Evolutionary conservation across 2,888 invertebrate species (phyloP).

Genomic region (Acronicta aceris): DNA sequence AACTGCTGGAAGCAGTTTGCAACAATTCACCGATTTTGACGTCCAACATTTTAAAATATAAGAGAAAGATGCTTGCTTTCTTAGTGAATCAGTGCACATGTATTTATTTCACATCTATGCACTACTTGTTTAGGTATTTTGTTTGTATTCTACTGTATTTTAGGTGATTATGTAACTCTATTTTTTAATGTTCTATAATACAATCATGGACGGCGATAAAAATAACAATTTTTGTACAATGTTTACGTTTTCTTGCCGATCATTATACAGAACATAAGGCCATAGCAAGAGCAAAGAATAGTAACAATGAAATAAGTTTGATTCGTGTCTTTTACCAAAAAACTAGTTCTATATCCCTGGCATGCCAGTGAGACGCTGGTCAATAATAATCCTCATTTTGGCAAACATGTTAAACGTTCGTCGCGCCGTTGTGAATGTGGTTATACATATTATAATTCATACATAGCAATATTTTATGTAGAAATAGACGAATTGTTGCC

Average conservation of each 20-base stretch:
- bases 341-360: slow-evolving; percentile 18
- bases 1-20: slow-evolving; percentile 60
- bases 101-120: slow-evolving; percentile 57
- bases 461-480: slow-evolving; percentile 72
- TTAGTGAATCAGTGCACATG: slow-evolving; percentile 67
- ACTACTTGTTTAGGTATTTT: slow-evolving; percentile 25
- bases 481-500: slow-evolving; percentile 70
- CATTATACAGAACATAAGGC: slow-evolving; percentile 50
- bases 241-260: slow-evolving; percentile 58
- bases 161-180: slow-evolving; percentile 31
- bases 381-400: slow-evolving; percentile 74
- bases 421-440: slow-evolving; percentile 52
- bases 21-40: slow-evolving; percentile 70
- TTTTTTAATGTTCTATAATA: slow-evolving; percentile 59
- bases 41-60: slow-evolving; percentile 75
- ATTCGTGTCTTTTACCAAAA: slow-evolving; percentile 18
- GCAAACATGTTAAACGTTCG: slow-evolving; percentile 66
- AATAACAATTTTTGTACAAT: slow-evolving; percentile 69
- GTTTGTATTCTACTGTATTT: slow-evolving; percentile 29
- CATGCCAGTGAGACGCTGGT: slow-evolving; percentile 28
- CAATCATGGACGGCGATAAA: slow-evolving; percentile 66
- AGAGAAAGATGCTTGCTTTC: slow-evolving; percentile 61
- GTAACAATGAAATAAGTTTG: slow-evolving; percentile 4
- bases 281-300: slow-evolving; percentile 21
- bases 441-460: slow-evolving; percentile 67